phyloP scores from a whole-genome alignment of 2,113 vertebrate species.

The Telmatochromis sp. region DNA sequence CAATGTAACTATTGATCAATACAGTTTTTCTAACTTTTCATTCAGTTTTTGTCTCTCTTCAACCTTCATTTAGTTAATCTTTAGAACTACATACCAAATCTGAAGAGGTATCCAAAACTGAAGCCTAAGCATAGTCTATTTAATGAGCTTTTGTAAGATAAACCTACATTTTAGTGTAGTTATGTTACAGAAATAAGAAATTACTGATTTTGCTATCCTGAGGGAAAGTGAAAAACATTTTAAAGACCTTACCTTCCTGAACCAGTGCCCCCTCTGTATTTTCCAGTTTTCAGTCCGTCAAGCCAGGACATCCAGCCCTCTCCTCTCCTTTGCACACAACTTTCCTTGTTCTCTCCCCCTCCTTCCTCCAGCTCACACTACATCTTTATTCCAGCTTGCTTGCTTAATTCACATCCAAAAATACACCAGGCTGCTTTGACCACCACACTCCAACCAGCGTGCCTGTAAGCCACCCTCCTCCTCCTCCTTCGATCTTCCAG shows the following conservation, averaged over 20 bases:
- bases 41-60: background rate
- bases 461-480: constrained; percentile 15
- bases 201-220: background rate
- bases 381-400: constrained; percentile 75
- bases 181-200: background rate
- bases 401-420: constrained; percentile 70
- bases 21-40: constrained; percentile 1
- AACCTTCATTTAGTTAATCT: background rate
- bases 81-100: background rate
- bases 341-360: constrained; percentile 70
- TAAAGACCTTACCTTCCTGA: constrained; percentile 60
- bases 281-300: constrained; percentile 16
- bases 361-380: constrained; percentile 70
- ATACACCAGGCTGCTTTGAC: constrained; percentile 52
- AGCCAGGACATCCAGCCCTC: constrained; percentile 51
- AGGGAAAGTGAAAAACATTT: background rate
- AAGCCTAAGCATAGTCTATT: background rate
- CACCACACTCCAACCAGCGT: constrained; percentile 14
- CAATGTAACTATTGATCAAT: background rate
- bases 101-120: background rate
- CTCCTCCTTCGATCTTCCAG: constrained; percentile 33
- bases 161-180: background rate
- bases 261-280: constrained; percentile 44
- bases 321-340: constrained; percentile 63
- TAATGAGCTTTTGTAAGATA: background rate